Evolutionary conservation across 1,140 invertebrate genomes (phyloP).

Genomic region (Reticulitermes speratus): DNA sequence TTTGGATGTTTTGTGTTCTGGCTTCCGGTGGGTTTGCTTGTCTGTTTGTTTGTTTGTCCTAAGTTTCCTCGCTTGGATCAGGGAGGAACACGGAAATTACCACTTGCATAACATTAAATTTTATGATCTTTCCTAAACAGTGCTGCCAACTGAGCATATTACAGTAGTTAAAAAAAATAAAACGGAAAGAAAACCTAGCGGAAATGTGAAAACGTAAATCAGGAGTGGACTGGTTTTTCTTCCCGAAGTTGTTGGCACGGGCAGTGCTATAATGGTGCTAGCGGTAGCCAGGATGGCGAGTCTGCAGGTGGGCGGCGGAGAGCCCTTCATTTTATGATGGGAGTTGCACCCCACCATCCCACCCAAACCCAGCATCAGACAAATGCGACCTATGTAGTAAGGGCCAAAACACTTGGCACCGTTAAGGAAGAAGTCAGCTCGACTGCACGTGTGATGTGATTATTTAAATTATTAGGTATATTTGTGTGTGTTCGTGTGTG

Average conservation of each 20-base stretch:
- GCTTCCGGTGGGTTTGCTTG: slow-evolving; percentile 21
- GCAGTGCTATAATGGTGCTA: no score
- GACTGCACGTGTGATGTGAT: no score
- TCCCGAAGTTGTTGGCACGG: not conserved
- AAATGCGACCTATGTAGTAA: no score
- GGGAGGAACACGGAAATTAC: slow-evolving; percentile 28
- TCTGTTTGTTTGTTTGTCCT: not conserved
- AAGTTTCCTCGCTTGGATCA: not conserved
- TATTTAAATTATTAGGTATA: no score
- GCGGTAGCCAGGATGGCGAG: not conserved
- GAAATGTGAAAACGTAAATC: slow-evolving; percentile 30
- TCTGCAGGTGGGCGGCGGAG: not conserved
- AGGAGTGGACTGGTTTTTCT: slow-evolving; percentile 6
- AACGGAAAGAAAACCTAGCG: not conserved
- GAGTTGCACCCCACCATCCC: no score
- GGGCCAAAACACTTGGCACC: no score
- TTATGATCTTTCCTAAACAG: slow-evolving; percentile 30
- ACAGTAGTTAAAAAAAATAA: not conserved
- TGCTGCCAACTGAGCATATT: slow-evolving; percentile 26
- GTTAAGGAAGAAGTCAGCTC: no score
- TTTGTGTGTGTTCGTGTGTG: no score
- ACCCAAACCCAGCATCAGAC: no score
- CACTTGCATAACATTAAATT: slow-evolving; percentile 31
- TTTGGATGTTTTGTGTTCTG: slow-evolving; percentile 30
- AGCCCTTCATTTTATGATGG: no score